Percentiles rank a stretch among this genome's conserved stretches.
Conservation (phyloP, 2,888 invertebrate genomes). For the Vesta saturnalis region DNA sequence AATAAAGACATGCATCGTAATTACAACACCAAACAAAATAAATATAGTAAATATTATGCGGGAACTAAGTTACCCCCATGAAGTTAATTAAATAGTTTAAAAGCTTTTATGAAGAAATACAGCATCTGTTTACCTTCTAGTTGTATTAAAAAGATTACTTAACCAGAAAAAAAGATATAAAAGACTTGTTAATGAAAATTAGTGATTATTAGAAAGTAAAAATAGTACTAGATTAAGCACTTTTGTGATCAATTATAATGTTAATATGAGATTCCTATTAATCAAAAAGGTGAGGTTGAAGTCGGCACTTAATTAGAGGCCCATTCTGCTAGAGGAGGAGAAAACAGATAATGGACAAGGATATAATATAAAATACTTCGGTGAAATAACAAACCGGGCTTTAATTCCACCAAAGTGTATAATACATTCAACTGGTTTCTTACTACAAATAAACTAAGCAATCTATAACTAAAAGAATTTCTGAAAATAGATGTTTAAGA, state of each 20-base stretch:
- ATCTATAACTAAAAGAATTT: neutral
- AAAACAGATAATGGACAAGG: conserved; percentile 31
- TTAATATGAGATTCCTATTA: conserved; percentile 32
- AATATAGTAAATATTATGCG: conserved; percentile 11
- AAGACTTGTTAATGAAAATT: conserved; percentile 20
- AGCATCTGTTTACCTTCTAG: conserved; percentile 17
- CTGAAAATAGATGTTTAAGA: neutral
- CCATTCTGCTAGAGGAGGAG: conserved; percentile 40
- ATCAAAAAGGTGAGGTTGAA: conserved; percentile 34
- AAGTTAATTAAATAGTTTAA: conserved; percentile 13
- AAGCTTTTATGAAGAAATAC: conserved; percentile 14
- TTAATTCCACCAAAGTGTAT: conserved; percentile 4
- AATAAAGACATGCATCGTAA: conserved; percentile 2
- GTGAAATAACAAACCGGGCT: conserved; percentile 17
- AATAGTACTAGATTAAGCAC: conserved; percentile 18
- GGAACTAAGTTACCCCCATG: conserved; percentile 18
- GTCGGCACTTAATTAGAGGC: conserved; percentile 45
- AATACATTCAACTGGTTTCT: neutral
- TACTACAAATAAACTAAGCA: neutral
- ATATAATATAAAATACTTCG: conserved; percentile 23
- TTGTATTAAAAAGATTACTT: conserved; percentile 9
- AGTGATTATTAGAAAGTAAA: conserved; percentile 20
- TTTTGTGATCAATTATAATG: conserved; percentile 34
- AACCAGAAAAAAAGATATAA: conserved; percentile 19
- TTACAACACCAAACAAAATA: conserved; percentile 4